Evolutionary conservation across 2,888 invertebrate species (phyloP).

Genomic region (Amphimallon solstitiale): DNA sequence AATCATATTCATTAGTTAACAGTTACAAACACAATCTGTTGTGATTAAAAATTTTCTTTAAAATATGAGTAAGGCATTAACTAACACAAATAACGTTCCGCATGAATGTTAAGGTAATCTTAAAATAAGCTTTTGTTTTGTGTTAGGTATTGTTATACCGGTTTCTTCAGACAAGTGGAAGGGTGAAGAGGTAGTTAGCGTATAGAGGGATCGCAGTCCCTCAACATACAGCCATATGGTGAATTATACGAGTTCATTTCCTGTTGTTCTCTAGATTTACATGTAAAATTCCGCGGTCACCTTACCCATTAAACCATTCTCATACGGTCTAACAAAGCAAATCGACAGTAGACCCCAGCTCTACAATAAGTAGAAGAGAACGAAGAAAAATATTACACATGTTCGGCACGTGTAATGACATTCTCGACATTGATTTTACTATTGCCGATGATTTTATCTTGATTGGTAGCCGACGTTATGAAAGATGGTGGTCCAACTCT

Average conservation of each 20-base stretch:
- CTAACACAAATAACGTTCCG: no score
- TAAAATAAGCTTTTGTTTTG: no score
- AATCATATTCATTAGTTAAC: no score
- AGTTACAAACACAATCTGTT: no score
- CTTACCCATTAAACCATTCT: background rate
- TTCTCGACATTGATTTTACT: constrained; percentile 18
- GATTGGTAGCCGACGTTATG: constrained; percentile 25
- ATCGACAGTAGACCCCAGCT: background rate
- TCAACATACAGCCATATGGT: constrained; percentile 50
- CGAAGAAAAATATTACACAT: no score
- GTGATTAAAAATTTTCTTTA: no score
- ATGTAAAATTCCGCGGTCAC: constrained; percentile 37
- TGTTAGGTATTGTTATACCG: no score
- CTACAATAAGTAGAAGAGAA: background rate
- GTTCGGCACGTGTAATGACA: background rate
- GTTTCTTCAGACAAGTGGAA: no score
- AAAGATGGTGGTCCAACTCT: constrained; percentile 13
- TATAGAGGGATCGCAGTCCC: no score
- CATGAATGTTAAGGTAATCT: no score
- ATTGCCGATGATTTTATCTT: constrained; percentile 19
- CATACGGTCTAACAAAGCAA: background rate
- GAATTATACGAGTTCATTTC: constrained; percentile 50
- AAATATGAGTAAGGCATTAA: no score
- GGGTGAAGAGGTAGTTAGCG: no score
- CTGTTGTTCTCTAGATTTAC: constrained; percentile 49